These are phyloP conservation scores for Paratilapia polleni DNA, from an alignment of 2,113 vertebrate species.

Conservation along the genomic window DNA sequence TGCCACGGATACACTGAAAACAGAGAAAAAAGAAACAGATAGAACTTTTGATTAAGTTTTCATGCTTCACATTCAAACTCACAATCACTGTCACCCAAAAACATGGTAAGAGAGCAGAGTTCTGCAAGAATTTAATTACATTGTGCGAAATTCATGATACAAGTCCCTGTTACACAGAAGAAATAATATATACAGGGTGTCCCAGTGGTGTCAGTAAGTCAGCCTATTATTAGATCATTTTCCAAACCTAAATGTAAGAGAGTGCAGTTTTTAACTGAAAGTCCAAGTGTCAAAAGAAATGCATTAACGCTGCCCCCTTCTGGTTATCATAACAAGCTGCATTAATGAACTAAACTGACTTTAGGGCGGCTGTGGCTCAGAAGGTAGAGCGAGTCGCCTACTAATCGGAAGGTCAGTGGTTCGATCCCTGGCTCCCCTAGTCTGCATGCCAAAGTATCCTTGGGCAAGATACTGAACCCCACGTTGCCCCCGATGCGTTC, in stretches of 20 bases:
- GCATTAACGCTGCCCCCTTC: constrained; percentile 67
- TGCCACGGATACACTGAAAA: constrained; percentile 90
- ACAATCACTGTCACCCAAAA: background rate
- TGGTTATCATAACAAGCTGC: constrained; percentile 36
- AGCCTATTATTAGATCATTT: background rate
- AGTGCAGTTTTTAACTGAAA: background rate
- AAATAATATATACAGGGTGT: constrained; percentile 18
- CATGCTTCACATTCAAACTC: background rate
- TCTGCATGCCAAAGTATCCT: too few relatives aligned
- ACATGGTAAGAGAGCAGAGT: background rate
- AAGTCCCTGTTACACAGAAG: background rate
- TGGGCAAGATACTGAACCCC: too few relatives aligned
- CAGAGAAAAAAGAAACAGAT: background rate
- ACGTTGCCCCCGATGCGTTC: too few relatives aligned
- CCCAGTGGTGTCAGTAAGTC: background rate
- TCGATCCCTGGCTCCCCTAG: too few relatives aligned
- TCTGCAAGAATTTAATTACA: background rate
- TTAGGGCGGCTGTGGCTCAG: too few relatives aligned
- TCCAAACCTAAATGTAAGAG: background rate
- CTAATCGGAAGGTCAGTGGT: too few relatives aligned
- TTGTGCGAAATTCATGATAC: background rate
- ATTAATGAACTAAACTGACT: too few relatives aligned
- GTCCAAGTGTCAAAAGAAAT: background rate
- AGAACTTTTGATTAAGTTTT: background rate
- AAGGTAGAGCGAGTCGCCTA: too few relatives aligned